A percentile compares a stretch with the other conserved stretches of the same genome.
Conservation (phyloP, 1,140 invertebrate genomes). For the Macrobrachium nipponense region DNA sequence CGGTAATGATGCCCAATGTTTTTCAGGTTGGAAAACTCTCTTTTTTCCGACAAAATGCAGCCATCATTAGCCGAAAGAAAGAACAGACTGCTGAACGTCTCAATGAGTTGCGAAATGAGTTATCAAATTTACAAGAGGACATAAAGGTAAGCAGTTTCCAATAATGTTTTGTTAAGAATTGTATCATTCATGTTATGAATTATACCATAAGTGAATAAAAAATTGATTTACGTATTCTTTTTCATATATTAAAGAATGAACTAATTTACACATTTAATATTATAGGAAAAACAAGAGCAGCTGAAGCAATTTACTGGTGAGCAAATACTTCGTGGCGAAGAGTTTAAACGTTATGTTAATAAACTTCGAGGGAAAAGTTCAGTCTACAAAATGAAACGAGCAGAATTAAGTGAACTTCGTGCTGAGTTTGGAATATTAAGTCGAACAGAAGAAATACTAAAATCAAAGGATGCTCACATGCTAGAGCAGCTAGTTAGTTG, state of each 20-base stretch:
- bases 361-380: constrained; percentile 82
- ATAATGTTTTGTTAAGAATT: background rate
- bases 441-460: constrained; percentile 76
- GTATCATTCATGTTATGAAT: background rate
- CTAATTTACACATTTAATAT: background rate
- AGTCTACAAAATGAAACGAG: constrained; percentile 82
- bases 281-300: constrained; percentile 70
- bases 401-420: constrained; percentile 79
- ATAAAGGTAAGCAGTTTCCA: constrained; percentile 65
- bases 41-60: constrained; percentile 86
- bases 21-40: constrained; percentile 70
- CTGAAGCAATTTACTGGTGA: constrained; percentile 72
- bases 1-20: background rate
- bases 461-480: constrained; percentile 69
- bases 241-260: background rate
- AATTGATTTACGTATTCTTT: background rate
- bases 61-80: constrained; percentile 83
- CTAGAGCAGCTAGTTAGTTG: constrained; percentile 70
- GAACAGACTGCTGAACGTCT: constrained; percentile 78
- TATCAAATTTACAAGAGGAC: constrained; percentile 74
- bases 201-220: too few species aligned
- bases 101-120: constrained; percentile 74
- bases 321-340: constrained; percentile 80
- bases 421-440: constrained; percentile 78
- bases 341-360: constrained; percentile 86